A percentile compares a stretch with the other conserved stretches of the same genome.
phyloP scores from a whole-genome alignment of 1,140 invertebrate genomes.

The Octopus sinensis region DNA sequence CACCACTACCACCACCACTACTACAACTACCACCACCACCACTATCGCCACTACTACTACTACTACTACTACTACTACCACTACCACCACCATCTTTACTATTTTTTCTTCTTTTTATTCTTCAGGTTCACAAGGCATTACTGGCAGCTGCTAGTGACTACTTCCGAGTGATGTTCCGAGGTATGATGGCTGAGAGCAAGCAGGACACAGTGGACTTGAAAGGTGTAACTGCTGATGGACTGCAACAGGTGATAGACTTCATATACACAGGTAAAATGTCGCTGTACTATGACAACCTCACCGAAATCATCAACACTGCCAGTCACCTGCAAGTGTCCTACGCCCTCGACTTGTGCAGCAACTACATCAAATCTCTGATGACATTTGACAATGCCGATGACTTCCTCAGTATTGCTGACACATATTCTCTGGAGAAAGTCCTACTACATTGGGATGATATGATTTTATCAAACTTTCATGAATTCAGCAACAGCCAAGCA shows the following conservation, averaged over 20 bases:
- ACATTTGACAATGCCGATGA: conserved; percentile 52
- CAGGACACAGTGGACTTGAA: conserved; percentile 73
- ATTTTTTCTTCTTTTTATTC: conserved; percentile 12
- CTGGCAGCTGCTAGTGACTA: conserved; percentile 53
- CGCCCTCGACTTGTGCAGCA: conserved; percentile 52
- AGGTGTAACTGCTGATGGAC: conserved; percentile 72
- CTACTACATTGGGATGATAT: conserved; percentile 47
- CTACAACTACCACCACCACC: no score
- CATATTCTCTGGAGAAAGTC: conserved; percentile 50
- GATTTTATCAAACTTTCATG: conserved; percentile 49
- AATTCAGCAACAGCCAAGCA: conserved; percentile 46
- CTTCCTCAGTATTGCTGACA: conserved; percentile 51
- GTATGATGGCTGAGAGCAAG: conserved; percentile 60
- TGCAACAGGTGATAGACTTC: conserved; percentile 79
- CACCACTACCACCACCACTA: no score
- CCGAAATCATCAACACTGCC: conserved; percentile 54
- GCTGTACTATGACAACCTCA: conserved; percentile 49
- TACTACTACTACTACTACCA: no score
- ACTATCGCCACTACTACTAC: no score
- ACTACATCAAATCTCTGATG: conserved; percentile 51
- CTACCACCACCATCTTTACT: background rate
- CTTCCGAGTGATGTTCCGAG: conserved; percentile 55
- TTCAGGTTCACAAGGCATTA: conserved; percentile 51
- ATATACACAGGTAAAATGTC: conserved; percentile 76
- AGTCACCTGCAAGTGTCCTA: conserved; percentile 51